Evolutionary conservation across 2,888 invertebrate species (phyloP), one percentile per base, ranked within the genome.

Genomic region (Salpingus planirostris): DNA sequence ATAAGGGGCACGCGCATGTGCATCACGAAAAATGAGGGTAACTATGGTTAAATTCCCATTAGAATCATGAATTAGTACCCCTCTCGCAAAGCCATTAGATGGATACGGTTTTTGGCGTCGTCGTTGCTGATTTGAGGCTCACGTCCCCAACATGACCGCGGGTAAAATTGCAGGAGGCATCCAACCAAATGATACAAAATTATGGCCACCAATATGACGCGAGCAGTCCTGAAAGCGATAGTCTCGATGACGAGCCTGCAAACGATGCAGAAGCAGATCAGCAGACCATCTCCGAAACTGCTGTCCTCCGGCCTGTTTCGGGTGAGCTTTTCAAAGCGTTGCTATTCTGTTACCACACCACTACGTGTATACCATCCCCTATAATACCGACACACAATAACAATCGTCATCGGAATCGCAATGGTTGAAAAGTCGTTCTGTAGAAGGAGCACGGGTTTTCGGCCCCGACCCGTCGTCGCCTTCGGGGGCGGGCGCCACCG

Each of bases 401-500:
- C n/a, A n/a, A n/a, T n/a, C n/a, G n/a, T 18, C 18, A 8, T 5
- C 35, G 36, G 33, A 39, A 39, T 39, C 25, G 40, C 40, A 40
- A 40, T 38, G 39, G 38, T 46, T 52, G 44, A 49, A 50, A 53
- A 50, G 47, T 54, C 41, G 52, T 55, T 57, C 49, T 54, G 45
- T 58, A 58, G 60, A 61, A 46, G 58, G 56, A 42, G 49, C 53
- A 47, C 52, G 52, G 33, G 49, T 50, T 44, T 51, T 55, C 49
- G 54, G 54, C 50, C 38, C 49, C 33, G 42, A 43, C 40, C 67
- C 49, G 38, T 54, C 57, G 44, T 54, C 57, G 44, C 55, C 60
- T 61, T 68, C 60, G 44, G 58, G 55, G 36, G 69, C 72, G 42
- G 73, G 74, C 46, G 57, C 67, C 26, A 70, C 76, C 45, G 80